A percentile compares a stretch with the other conserved stretches of the same genome.
phyloP scores from a whole-genome alignment of 2,113 vertebrate species.

The Willisornis vidua region DNA sequence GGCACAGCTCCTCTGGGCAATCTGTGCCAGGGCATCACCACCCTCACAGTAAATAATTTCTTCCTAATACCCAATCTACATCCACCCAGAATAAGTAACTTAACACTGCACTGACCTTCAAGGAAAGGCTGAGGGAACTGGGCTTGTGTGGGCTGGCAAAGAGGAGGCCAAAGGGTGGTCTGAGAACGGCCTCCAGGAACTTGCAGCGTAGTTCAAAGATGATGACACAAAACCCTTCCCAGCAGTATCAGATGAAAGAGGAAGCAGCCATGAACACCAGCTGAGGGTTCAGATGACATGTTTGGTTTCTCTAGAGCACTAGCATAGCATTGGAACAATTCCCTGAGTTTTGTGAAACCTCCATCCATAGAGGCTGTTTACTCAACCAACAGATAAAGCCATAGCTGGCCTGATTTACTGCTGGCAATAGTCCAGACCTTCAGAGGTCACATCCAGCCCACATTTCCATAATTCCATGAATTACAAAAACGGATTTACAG shows the following conservation, averaged over 20 bases:
- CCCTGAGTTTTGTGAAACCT: not conserved
- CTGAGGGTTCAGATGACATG: not conserved
- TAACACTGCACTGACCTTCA: not conserved
- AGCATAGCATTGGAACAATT: not conserved
- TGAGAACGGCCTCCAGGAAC: not conserved
- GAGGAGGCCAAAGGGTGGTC: not conserved
- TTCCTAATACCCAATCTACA: not conserved
- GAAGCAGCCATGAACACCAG: not conserved
- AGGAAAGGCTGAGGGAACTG: not conserved
- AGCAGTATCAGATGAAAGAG: not conserved
- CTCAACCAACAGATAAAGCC: not conserved
- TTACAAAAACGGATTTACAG: not conserved
- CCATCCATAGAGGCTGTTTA: not conserved
- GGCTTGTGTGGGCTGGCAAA: not conserved
- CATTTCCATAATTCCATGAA: not conserved
- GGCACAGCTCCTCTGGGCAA: not conserved
- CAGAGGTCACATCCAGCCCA: not conserved
- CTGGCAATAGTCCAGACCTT: slow-evolving; percentile 7
- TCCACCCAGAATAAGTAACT: not conserved
- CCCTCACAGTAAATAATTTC: not conserved
- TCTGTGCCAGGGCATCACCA: not conserved
- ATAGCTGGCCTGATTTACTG: not conserved
- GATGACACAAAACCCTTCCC: not conserved
- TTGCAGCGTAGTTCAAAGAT: not conserved
- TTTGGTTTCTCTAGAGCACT: not conserved